Evolutionary conservation across 2,113 vertebrate species (phyloP).

Genomic region (Dascyllus trimaculatus): DNA sequence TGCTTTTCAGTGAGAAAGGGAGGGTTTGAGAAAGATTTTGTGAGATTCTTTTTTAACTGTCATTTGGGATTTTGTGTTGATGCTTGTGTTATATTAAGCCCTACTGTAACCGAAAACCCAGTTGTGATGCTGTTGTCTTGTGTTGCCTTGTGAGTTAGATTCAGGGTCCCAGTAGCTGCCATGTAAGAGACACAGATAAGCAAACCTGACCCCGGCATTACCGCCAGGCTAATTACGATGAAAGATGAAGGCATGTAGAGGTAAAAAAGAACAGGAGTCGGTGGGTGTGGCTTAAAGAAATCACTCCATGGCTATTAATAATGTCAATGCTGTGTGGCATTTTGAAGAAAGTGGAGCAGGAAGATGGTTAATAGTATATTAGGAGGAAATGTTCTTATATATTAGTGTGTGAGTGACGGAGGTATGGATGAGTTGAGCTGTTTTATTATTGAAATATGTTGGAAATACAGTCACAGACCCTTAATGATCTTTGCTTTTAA

Average conservation of each 20-base stretch:
- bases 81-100: constrained; percentile 1
- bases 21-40: neutral
- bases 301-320: constrained; percentile 47
- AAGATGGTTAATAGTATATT: constrained; percentile 17
- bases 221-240: constrained; percentile 38
- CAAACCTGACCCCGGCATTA: constrained; percentile 38
- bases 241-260: constrained; percentile 31
- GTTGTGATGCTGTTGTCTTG: neutral
- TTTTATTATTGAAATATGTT: neutral
- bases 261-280: constrained; percentile 1
- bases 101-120: neutral
- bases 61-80: no score
- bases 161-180: constrained; percentile 33
- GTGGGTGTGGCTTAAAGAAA: constrained; percentile 31
- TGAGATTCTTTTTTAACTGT: neutral
- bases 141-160: constrained; percentile 1
- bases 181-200: constrained; percentile 51
- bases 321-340: constrained; percentile 45
- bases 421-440: neutral
- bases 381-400: neutral
- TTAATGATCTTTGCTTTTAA: constrained; percentile 9
- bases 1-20: neutral
- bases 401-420: neutral
- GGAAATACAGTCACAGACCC: constrained; percentile 2
- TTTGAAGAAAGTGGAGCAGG: constrained; percentile 17